phyloP scores from a whole-genome alignment of 2,797 vertebrate species.

The Enteromius fasciolatus region DNA sequence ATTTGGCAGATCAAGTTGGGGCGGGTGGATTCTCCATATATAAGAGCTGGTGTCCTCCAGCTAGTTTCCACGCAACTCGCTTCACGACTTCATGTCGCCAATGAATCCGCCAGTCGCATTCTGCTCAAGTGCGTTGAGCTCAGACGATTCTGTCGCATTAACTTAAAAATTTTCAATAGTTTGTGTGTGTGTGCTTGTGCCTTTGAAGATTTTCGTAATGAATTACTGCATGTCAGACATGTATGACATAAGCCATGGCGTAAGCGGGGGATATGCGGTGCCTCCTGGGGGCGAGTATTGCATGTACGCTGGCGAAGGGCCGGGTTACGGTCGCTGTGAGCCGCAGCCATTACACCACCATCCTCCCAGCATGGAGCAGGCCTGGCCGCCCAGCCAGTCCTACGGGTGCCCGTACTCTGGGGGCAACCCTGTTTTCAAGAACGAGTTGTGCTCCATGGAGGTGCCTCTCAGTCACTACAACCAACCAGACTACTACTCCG shows the following conservation, averaged over 20 bases:
- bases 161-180: background rate
- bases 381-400: slow-evolving; percentile 87
- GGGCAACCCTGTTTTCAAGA: slow-evolving; percentile 82
- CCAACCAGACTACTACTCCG: slow-evolving; percentile 88
- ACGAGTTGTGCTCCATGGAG: slow-evolving; percentile 88
- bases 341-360: slow-evolving; percentile 84
- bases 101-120: background rate
- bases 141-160: background rate
- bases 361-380: slow-evolving; percentile 91
- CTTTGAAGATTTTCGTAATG: slow-evolving; percentile 71
- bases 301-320: slow-evolving; percentile 85
- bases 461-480: slow-evolving; percentile 88
- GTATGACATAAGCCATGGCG: slow-evolving; percentile 84
- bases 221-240: slow-evolving; percentile 90
- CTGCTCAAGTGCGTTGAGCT: slow-evolving; percentile 25
- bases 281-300: slow-evolving; percentile 85
- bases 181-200: slow-evolving; percentile 18
- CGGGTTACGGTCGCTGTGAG: slow-evolving; percentile 82
- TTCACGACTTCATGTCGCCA: background rate
- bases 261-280: slow-evolving; percentile 79
- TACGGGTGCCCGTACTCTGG: slow-evolving; percentile 86
- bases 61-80: slow-evolving; percentile 43
- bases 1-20: slow-evolving; percentile 75
- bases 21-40: slow-evolving; percentile 68
- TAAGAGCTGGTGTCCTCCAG: slow-evolving; percentile 76